Evolutionary conservation across 2,113 vertebrate genomes (phyloP).

Genomic region (Sitta europaea): DNA sequence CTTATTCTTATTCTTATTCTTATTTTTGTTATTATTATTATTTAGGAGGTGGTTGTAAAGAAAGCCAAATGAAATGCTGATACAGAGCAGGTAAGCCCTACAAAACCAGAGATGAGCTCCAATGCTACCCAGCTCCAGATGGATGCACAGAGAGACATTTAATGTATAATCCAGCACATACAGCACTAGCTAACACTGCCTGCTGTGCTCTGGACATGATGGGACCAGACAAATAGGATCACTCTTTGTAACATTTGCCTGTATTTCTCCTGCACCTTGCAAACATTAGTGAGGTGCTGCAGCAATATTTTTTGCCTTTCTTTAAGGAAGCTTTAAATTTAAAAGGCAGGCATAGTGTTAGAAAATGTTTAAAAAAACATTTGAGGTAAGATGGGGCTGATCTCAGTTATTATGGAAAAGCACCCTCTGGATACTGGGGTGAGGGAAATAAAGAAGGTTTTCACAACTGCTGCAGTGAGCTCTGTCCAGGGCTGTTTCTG

Average conservation of each 20-base stretch:
- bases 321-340: background rate
- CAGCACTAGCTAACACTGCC: background rate
- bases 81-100: background rate
- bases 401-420: background rate
- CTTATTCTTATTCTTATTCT: background rate
- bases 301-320: background rate
- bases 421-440: background rate
- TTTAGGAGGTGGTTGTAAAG: background rate
- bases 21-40: no score
- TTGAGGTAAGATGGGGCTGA: background rate
- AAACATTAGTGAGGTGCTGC: background rate
- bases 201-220: background rate
- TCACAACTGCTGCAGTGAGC: background rate
- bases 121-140: background rate
- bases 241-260: background rate
- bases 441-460: background rate
- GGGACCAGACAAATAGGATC: background rate
- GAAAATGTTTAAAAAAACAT: background rate
- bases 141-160: background rate
- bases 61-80: background rate
- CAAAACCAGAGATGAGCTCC: background rate
- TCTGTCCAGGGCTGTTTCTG: background rate
- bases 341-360: background rate
- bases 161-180: background rate
- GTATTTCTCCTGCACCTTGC: background rate